Conservation (phyloP, 2,797 vertebrate species). For the Florisuga fusca region DNA sequence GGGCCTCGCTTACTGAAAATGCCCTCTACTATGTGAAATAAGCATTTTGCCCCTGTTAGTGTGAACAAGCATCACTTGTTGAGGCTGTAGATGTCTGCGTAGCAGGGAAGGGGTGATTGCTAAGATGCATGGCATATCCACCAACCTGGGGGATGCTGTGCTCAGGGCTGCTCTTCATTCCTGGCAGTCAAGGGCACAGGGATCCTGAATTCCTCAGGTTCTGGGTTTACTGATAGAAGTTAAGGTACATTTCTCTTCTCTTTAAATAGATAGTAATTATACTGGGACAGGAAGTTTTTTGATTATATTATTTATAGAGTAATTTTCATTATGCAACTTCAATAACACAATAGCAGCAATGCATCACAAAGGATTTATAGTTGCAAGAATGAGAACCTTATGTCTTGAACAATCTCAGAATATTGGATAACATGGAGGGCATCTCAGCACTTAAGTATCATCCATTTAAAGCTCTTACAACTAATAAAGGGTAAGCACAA, state of each 20-base stretch:
- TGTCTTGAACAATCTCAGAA: conserved; percentile 31
- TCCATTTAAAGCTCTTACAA: conserved; percentile 27
- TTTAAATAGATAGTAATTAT: conserved; percentile 63
- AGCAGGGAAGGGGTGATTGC: not conserved
- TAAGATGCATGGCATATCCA: no score
- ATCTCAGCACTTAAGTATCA: conserved; percentile 32
- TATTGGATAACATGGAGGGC: conserved; percentile 42
- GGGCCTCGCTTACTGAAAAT: not conserved
- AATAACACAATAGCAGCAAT: conserved; percentile 57
- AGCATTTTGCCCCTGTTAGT: not conserved
- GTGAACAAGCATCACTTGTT: not conserved
- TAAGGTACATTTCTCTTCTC: conserved; percentile 10
- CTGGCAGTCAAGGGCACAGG: not conserved
- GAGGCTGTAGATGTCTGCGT: not conserved
- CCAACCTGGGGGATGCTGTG: not conserved
- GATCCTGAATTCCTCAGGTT: not conserved
- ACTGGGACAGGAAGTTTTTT: conserved; percentile 54
- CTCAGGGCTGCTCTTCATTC: not conserved
- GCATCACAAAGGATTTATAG: conserved; percentile 51
- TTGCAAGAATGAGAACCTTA: conserved; percentile 61
- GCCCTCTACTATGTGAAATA: not conserved
- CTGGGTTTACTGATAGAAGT: not conserved
- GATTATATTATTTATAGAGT: conserved; percentile 70
- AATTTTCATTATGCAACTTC: conserved; percentile 73
- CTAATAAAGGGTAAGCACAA: not conserved